These are phyloP conservation scores for Pristionchus fissidentatus DNA, from an alignment of 2,888 invertebrate species.

Conservation along the genomic window DNA sequence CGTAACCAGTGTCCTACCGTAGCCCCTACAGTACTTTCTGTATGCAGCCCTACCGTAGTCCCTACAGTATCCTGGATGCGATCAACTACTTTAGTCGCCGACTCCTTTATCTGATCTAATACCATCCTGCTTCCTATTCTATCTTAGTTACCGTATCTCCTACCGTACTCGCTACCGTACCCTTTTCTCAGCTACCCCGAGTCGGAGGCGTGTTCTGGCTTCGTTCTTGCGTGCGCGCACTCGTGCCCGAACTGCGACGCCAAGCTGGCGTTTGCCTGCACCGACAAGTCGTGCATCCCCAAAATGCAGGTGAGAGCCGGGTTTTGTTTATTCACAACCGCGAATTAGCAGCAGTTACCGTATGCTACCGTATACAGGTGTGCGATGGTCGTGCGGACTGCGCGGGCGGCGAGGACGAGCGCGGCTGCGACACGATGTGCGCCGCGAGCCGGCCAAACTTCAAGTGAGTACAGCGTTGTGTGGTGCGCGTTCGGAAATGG, in stretches of 20 bases:
- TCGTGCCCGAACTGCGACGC: slow-evolving; percentile 59
- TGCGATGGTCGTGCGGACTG: slow-evolving; percentile 68
- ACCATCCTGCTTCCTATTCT: too few species aligned
- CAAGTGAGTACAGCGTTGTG: slow-evolving; percentile 3
- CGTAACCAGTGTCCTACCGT: too few species aligned
- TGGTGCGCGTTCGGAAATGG: not conserved
- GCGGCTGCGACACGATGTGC: slow-evolving; percentile 57
- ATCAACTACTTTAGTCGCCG: too few species aligned
- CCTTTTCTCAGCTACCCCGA: slow-evolving; percentile 53
- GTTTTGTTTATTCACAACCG: not conserved
- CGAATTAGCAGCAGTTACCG: not conserved
- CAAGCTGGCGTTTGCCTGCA: slow-evolving; percentile 61
- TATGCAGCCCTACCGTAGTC: not conserved
- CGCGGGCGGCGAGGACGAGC: slow-evolving; percentile 63
- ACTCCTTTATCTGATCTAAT: too few species aligned
- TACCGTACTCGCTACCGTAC: not conserved
- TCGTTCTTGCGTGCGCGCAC: slow-evolving; percentile 52
- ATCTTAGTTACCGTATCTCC: not conserved
- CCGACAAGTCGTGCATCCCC: slow-evolving; percentile 57
- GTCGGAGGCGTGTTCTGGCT: slow-evolving; percentile 65
- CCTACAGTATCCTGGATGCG: not conserved
- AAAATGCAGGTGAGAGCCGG: slow-evolving; percentile 50
- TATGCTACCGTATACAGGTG: slow-evolving; percentile 52
- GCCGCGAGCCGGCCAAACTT: not conserved
- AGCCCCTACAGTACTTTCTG: too few species aligned